Evolutionary conservation across 2,888 invertebrate species (phyloP), one percentile per base, ranked within the genome.

Genomic region (Lasioglossum villosulum): DNA sequence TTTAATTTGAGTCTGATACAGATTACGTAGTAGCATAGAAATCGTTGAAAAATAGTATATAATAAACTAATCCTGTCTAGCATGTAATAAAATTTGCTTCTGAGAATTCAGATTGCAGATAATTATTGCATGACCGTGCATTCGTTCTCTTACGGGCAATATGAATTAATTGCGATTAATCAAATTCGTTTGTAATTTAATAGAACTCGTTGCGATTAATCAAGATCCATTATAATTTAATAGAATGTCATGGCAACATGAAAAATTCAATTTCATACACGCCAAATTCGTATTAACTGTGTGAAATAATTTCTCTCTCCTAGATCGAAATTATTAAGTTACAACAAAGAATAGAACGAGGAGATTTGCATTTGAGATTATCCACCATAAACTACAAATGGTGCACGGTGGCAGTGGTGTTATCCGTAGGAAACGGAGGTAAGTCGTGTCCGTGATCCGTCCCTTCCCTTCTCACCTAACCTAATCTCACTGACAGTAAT

Each of bases 401-500:
- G 86, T 75, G 78, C 75, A 68, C 75, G 76, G 85, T 83, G 82
- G 87, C 84, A 89, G 88, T 76, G 83, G 88, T 78, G 86, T 89
- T 90, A 90, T 91, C 86, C 71, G 80, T 71, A 74, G 73, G 80
- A 59, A 68, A 66, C 70, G 27, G 75, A 63, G 56, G 81, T 66
- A 82, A 80, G 68, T 79, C 78, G 77, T 84, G 68, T 59, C 77
- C 59, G 56, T 68, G 76, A 52, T 75, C 77, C 75, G 78, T 82
- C 75, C 81, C 87, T 76, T 86, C 76, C 52, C 81, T 74, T 48
- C 76, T 52, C 73, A 10, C 81, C 79, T 74, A 75, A 82, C 88
- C 87, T 90, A 89, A 92, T 91, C 89, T 89, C 87, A 83, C 84
- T 89, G 89, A 89, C 90, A 89, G 90, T 92, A 93, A 93, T 93